phyloP scores from a whole-genome alignment of 2,113 vertebrate species.

The Orcinus orca region DNA sequence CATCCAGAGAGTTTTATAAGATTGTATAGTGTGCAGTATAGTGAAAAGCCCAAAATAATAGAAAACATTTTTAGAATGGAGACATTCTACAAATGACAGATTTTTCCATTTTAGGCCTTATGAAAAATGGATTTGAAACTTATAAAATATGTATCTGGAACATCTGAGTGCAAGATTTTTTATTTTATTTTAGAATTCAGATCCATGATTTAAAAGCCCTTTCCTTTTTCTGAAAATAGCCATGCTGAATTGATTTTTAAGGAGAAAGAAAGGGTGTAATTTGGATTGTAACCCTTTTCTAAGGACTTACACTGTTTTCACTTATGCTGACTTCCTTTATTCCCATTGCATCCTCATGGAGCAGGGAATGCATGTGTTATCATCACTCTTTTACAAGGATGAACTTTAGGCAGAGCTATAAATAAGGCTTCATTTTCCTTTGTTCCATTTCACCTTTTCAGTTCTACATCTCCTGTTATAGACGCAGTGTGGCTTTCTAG shows the following conservation, averaged over 20 bases:
- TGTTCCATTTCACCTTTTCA: not conserved
- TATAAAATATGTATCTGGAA: slow-evolving; percentile 84
- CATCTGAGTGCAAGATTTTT: slow-evolving; percentile 79
- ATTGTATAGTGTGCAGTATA: not conserved
- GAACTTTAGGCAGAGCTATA: not conserved
- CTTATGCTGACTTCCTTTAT: not conserved
- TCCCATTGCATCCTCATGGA: not conserved
- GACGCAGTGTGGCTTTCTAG: not conserved
- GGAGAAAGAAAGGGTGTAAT: slow-evolving; percentile 61
- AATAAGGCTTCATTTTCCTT: slow-evolving; percentile 14
- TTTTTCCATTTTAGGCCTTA: slow-evolving; percentile 81
- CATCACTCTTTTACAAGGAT: not conserved
- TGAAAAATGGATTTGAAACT: slow-evolving; percentile 85
- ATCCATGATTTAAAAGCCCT: slow-evolving; percentile 73
- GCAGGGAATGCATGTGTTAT: not conserved
- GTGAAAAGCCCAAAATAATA: slow-evolving; percentile 67
- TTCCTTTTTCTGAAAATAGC: slow-evolving; percentile 56
- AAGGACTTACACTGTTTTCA: slow-evolving; percentile 19
- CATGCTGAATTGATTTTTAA: slow-evolving; percentile 72
- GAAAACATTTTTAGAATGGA: slow-evolving; percentile 80
- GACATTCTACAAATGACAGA: slow-evolving; percentile 78
- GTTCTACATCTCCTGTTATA: not conserved
- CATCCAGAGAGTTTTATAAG: slow-evolving; percentile 52
- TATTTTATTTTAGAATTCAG: slow-evolving; percentile 80
- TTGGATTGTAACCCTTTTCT: slow-evolving; percentile 59